Conservation (phyloP, 2,797 vertebrate species). For the Channa striata region DNA sequence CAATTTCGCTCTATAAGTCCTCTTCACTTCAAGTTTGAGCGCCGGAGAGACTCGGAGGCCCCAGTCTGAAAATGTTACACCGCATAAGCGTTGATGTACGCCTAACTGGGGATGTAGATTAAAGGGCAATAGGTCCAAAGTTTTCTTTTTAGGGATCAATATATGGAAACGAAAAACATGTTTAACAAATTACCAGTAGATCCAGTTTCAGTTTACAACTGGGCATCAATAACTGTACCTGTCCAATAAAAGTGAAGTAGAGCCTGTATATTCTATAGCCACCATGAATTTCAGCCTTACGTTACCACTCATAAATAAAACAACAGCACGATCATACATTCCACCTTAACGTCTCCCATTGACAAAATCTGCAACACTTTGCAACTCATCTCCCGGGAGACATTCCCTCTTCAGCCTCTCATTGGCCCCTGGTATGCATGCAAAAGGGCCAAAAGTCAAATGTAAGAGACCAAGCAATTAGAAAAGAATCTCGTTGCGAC, state of each 20-base stretch:
- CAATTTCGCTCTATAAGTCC: not conserved
- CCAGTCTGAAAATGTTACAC: conserved; percentile 4
- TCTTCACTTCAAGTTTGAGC: not conserved
- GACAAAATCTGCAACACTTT: conserved; percentile 56
- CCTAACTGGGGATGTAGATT: not conserved
- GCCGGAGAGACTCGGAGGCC: not conserved
- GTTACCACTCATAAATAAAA: conserved; percentile 75
- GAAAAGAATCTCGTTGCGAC: conserved; percentile 63
- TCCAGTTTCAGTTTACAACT: conserved; percentile 7
- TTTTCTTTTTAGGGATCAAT: conserved; percentile 39
- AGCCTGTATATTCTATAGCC: conserved; percentile 36
- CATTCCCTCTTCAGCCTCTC: conserved; percentile 35
- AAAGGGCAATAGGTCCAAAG: conserved; percentile 6
- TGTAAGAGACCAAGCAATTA: conserved; percentile 75
- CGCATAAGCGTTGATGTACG: not conserved
- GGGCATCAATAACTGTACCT: conserved; percentile 29
- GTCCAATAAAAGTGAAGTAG: conserved; percentile 20
- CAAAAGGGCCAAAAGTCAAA: conserved; percentile 51
- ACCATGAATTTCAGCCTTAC: conserved; percentile 44
- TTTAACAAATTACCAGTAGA: conserved; percentile 40
- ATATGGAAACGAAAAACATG: conserved; percentile 23
- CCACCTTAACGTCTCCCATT: conserved; percentile 47
- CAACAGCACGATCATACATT: conserved; percentile 55
- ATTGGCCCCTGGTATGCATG: conserved; percentile 20
- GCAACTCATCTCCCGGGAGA: conserved; percentile 48